Conservation (phyloP, 2,113 vertebrate genomes). For the Sciurus niger region DNA sequence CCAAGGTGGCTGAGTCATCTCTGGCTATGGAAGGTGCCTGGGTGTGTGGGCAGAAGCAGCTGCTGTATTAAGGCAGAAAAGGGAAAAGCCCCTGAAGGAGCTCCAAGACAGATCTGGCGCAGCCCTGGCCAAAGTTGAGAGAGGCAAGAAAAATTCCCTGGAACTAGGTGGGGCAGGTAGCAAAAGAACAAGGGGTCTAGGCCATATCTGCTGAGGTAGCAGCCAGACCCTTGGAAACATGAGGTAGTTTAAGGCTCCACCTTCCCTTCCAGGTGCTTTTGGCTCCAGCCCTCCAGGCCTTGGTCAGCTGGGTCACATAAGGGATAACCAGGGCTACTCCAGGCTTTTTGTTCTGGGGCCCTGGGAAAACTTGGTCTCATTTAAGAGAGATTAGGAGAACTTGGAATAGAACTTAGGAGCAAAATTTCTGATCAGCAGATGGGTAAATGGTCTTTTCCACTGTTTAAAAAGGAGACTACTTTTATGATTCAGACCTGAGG, state of each 20-base stretch:
- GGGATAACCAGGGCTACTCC: constrained; percentile 39
- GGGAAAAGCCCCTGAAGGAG: constrained; percentile 55
- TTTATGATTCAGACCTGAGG: neutral
- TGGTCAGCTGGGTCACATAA: constrained; percentile 29
- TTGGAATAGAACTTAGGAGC: constrained; percentile 8
- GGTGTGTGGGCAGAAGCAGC: neutral
- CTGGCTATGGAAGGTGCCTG: neutral
- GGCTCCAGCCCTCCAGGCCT: constrained; percentile 42
- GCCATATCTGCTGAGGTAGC: constrained; percentile 41
- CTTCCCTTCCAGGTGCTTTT: constrained; percentile 30
- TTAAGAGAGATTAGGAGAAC: constrained; percentile 41
- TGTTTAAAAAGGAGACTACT: neutral
- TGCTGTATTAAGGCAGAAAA: neutral
- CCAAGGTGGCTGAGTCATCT: neutral
- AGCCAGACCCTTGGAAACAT: constrained; percentile 69
- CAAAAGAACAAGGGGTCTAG: constrained; percentile 14
- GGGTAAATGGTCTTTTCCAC: neutral
- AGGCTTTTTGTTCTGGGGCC: neutral
- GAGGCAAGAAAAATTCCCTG: neutral
- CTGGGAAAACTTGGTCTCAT: constrained; percentile 36
- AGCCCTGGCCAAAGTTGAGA: constrained; percentile 57
- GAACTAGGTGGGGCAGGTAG: constrained; percentile 64
- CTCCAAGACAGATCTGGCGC: neutral
- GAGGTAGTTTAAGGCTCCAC: constrained; percentile 76
- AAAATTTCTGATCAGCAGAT: constrained; percentile 51